Evolutionary conservation across 2,888 invertebrate genomes (phyloP).

Genomic region (Philopedon plagiatum): DNA sequence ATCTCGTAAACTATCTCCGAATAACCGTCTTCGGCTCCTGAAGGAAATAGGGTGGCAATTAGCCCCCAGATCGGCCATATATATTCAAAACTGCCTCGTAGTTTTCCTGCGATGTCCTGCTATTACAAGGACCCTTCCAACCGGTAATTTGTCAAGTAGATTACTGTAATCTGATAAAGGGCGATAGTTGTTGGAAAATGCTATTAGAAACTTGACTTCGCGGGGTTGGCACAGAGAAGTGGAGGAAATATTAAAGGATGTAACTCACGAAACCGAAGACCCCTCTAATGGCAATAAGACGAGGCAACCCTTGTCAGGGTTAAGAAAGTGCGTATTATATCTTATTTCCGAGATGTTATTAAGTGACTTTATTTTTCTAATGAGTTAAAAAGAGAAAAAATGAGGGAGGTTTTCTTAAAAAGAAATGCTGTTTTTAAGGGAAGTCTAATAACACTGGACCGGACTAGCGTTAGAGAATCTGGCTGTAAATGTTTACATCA

Average conservation of each 20-base stretch:
- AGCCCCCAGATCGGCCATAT: not conserved
- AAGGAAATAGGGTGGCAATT: not conserved
- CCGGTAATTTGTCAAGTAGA: conserved; percentile 26
- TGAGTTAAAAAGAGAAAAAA: no score
- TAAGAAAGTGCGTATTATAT: no score
- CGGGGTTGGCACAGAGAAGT: not conserved
- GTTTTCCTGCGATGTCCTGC: conserved; percentile 17
- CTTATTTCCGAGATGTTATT: no score
- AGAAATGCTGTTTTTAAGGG: no score
- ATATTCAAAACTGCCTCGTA: conserved; percentile 11
- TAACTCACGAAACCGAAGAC: conserved; percentile 6
- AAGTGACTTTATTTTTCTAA: no score
- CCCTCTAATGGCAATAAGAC: no score
- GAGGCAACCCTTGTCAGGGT: no score
- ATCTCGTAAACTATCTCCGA: not conserved
- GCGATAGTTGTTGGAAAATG: conserved; percentile 25
- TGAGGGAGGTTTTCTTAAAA: no score
- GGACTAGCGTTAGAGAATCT: no score
- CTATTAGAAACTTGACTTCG: conserved; percentile 8
- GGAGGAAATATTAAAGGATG: not conserved
- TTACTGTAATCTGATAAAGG: conserved; percentile 26
- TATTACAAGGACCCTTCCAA: conserved; percentile 14
- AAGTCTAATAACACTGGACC: no score
- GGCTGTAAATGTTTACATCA: no score
- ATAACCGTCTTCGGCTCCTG: not conserved